These are phyloP conservation scores for Gallinago media DNA, from an alignment of 2,113 vertebrate species.

Conservation along the genomic window DNA sequence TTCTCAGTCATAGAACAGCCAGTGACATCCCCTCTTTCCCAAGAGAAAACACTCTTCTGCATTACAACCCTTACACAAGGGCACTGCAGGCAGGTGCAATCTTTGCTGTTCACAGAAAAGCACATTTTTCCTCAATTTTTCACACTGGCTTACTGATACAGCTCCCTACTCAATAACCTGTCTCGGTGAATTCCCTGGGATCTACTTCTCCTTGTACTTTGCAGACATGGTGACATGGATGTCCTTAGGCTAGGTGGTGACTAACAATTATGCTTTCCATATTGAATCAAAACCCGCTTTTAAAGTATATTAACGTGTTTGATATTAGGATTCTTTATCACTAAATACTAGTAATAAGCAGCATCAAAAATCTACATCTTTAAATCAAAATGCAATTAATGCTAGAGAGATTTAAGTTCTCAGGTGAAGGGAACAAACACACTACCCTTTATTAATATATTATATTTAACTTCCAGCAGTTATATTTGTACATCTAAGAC, in stretches of 20 bases:
- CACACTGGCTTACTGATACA: neutral
- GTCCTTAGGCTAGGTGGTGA: neutral
- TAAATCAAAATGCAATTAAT: neutral
- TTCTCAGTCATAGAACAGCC: neutral
- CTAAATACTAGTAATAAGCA: neutral
- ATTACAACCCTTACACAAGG: neutral
- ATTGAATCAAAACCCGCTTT: neutral
- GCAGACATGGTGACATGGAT: neutral
- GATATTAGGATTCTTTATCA: neutral
- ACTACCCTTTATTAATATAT: neutral
- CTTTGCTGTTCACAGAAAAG: neutral
- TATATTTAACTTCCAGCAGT: neutral
- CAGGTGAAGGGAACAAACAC: accelerated
- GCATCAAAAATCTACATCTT: neutral
- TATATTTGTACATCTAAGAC: neutral
- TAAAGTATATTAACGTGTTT: neutral
- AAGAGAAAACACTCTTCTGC: neutral
- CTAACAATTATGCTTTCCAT: neutral
- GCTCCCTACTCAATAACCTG: neutral
- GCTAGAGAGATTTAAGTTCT: neutral
- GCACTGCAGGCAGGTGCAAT: accelerated
- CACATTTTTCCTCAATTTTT: neutral
- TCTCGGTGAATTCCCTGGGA: neutral
- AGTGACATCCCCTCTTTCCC: neutral
- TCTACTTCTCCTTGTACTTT: neutral